These are phyloP conservation scores for Sebastes variabilis DNA, from an alignment of 2,797 vertebrate genomes.

Conservation along the genomic window DNA sequence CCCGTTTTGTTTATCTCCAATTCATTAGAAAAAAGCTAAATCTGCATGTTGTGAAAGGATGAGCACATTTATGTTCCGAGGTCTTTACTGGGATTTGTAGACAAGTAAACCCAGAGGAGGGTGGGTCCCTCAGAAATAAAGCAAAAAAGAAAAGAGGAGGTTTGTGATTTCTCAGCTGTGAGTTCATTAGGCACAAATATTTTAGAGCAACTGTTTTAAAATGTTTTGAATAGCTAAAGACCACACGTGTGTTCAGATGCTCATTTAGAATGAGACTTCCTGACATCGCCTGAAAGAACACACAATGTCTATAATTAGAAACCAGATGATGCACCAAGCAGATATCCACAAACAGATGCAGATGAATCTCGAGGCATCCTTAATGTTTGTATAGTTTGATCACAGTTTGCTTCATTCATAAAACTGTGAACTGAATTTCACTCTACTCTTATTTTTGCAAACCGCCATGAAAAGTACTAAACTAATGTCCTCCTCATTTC, in stretches of 20 bases:
- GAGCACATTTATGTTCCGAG: background rate
- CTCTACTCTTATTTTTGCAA: background rate
- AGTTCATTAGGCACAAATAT: slow-evolving; percentile 1
- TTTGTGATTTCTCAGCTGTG: background rate
- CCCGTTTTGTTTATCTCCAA: background rate
- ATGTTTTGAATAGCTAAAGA: background rate
- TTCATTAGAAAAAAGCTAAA: background rate
- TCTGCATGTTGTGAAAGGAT: background rate
- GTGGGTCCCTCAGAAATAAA: background rate
- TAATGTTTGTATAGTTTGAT: background rate
- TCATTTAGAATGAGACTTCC: background rate
- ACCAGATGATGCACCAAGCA: background rate
- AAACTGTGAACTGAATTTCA: background rate
- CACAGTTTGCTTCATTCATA: background rate
- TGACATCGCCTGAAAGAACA: background rate
- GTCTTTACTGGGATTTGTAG: background rate
- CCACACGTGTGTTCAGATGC: background rate
- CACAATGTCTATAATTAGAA: background rate
- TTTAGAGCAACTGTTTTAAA: slow-evolving; percentile 1
- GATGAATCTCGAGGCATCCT: background rate
- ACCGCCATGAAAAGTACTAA: background rate
- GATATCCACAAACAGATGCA: background rate
- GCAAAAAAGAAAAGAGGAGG: background rate
- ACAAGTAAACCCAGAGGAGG: background rate
- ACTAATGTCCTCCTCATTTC: background rate